These are phyloP conservation scores for Pyrrhia umbra DNA, from an alignment of 2,888 invertebrate genomes.

Conservation along the genomic window DNA sequence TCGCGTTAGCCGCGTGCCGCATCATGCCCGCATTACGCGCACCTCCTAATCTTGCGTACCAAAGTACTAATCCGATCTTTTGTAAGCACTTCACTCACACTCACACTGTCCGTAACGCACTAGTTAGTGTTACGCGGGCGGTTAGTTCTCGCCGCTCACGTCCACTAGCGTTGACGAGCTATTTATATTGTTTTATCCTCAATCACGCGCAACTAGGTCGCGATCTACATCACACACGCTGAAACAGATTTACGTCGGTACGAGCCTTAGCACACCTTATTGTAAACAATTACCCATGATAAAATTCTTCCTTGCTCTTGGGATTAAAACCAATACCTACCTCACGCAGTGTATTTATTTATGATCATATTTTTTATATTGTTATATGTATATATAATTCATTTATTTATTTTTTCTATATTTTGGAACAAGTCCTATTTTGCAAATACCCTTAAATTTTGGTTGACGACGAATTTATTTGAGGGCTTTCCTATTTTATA, in stretches of 20 bases:
- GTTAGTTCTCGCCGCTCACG: constrained; percentile 71
- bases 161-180: constrained; percentile 86
- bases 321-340: constrained; percentile 53
- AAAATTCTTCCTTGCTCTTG: constrained; percentile 60
- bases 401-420: too few relatives aligned
- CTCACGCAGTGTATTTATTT: neutral
- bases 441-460: too few relatives aligned
- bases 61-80: constrained; percentile 50
- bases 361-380: constrained; percentile 8
- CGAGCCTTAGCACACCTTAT: constrained; percentile 70
- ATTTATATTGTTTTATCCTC: constrained; percentile 90
- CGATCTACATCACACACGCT: constrained; percentile 85
- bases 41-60: constrained; percentile 48
- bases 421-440: too few relatives aligned
- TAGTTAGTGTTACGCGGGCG: constrained; percentile 68
- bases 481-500: neutral
- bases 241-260: constrained; percentile 76
- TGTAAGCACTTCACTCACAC: constrained; percentile 64
- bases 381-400: too few relatives aligned
- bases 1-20: constrained; percentile 85
- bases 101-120: constrained; percentile 65
- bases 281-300: constrained; percentile 73
- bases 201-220: constrained; percentile 89
- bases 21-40: constrained; percentile 87
- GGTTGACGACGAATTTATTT: neutral